phyloP scores from a whole-genome alignment of 2,797 vertebrate species.

The Sphaeramia orbicularis region DNA sequence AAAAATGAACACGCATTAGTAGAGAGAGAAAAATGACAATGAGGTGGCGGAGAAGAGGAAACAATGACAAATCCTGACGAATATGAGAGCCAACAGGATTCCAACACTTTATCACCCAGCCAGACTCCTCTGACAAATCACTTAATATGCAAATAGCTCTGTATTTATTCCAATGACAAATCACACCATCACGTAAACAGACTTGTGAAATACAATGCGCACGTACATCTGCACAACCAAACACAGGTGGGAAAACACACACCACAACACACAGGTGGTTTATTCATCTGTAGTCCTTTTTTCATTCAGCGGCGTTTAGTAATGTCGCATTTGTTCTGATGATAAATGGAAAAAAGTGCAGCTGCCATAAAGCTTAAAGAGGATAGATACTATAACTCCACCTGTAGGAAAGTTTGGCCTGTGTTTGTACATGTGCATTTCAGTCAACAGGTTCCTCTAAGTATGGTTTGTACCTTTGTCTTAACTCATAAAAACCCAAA shows the following conservation, averaged over 20 bases:
- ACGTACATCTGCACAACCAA: neutral
- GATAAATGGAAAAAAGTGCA: slow-evolving; percentile 22
- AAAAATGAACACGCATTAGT: slow-evolving; percentile 1
- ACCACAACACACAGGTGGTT: slow-evolving; percentile 14
- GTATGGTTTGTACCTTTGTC: neutral
- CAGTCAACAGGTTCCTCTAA: too few species aligned
- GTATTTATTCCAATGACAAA: slow-evolving; percentile 66
- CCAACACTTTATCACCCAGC: slow-evolving; percentile 59
- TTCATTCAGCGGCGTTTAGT: slow-evolving; percentile 28
- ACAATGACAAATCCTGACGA: slow-evolving; percentile 45
- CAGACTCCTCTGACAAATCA: slow-evolving; percentile 58
- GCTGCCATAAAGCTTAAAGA: slow-evolving; percentile 21
- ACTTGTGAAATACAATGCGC: slow-evolving; percentile 24
- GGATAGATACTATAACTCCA: slow-evolving; percentile 32
- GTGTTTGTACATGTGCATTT: slow-evolving; percentile 9
- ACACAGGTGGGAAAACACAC: neutral
- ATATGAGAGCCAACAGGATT: slow-evolving; percentile 44
- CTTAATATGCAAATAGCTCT: slow-evolving; percentile 67
- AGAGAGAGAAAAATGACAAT: slow-evolving; percentile 17
- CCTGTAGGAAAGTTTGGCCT: slow-evolving; percentile 9
- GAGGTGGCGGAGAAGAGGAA: slow-evolving; percentile 27
- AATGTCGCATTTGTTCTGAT: slow-evolving; percentile 34
- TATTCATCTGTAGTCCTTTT: slow-evolving; percentile 30
- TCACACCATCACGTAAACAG: slow-evolving; percentile 39
- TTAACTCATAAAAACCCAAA: too few species aligned